Conservation (phyloP, 2,888 invertebrate species). For the Ceriagrion tenellum region DNA sequence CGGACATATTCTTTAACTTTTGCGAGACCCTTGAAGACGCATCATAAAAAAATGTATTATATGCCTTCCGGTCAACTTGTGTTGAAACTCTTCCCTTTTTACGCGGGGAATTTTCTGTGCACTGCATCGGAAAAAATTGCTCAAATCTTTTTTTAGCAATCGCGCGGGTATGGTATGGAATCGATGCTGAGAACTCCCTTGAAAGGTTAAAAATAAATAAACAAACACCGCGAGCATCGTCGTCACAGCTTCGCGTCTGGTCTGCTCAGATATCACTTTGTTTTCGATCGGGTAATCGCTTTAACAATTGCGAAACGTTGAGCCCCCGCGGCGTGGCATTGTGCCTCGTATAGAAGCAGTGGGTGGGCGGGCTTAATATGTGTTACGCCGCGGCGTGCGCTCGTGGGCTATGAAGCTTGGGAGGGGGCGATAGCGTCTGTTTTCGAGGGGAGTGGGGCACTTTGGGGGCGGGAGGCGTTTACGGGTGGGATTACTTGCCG, state of each 20-base stretch:
- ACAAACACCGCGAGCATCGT: neutral
- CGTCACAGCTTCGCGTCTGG: neutral
- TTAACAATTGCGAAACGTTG: conserved; percentile 7
- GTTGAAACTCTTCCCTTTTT: too few relatives aligned
- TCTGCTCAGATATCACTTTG: neutral
- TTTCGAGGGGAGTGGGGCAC: neutral
- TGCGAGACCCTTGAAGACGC: too few relatives aligned
- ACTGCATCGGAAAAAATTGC: too few relatives aligned
- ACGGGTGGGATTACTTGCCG: neutral
- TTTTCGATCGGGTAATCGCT: conserved; percentile 19
- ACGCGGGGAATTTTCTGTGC: too few relatives aligned
- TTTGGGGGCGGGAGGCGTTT: neutral
- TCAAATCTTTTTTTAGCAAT: neutral
- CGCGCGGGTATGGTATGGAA: neutral
- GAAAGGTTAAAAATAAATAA: neutral
- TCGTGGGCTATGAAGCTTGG: neutral
- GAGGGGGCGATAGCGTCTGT: too few relatives aligned
- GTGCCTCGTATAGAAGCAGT: neutral
- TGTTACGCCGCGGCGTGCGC: neutral
- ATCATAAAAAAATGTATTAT: too few relatives aligned
- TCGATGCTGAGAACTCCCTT: neutral
- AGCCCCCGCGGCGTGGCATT: neutral
- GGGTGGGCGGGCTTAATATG: neutral
- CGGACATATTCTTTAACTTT: too few relatives aligned
- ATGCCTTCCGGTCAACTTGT: too few relatives aligned